Evolutionary conservation across 2,113 vertebrate genomes (phyloP).

Genomic region (Uria aalge): DNA sequence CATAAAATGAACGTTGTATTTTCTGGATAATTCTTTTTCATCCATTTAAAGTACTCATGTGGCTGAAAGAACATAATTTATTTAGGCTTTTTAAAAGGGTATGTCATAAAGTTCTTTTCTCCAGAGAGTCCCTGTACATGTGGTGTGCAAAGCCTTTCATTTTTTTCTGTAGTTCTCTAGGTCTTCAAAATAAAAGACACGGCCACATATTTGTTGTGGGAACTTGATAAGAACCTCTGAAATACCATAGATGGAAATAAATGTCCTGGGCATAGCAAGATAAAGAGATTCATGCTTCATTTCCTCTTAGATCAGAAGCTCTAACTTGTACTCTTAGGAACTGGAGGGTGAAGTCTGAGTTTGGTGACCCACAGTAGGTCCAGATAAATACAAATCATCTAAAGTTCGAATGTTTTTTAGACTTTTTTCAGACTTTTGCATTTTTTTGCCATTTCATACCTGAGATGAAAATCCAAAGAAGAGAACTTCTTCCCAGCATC

Average conservation of each 20-base stretch:
- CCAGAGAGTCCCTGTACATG: background rate
- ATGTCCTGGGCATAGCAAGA: background rate
- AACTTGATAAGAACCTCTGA: background rate
- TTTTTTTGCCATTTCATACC: background rate
- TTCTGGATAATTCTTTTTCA: background rate
- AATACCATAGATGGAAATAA: conserved; percentile 3
- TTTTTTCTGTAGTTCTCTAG: background rate
- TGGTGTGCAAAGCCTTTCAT: background rate
- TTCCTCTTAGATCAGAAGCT: background rate
- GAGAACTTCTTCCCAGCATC: background rate
- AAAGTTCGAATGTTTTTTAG: background rate
- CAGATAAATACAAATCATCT: background rate
- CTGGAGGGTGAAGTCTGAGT: background rate
- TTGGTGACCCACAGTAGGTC: background rate
- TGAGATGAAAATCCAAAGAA: background rate
- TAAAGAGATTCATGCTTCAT: background rate
- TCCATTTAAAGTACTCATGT: background rate
- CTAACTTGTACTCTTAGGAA: background rate
- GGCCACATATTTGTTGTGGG: background rate
- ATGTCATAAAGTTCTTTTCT: background rate
- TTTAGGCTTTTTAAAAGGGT: background rate
- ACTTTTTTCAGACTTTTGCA: background rate
- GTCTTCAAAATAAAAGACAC: background rate
- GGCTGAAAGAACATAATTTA: conserved; percentile 1
- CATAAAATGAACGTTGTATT: background rate